A percentile compares a stretch with the other conserved stretches of the same genome.
phyloP scores from a whole-genome alignment of 2,797 vertebrate genomes.

The Sebastes oblongus region DNA sequence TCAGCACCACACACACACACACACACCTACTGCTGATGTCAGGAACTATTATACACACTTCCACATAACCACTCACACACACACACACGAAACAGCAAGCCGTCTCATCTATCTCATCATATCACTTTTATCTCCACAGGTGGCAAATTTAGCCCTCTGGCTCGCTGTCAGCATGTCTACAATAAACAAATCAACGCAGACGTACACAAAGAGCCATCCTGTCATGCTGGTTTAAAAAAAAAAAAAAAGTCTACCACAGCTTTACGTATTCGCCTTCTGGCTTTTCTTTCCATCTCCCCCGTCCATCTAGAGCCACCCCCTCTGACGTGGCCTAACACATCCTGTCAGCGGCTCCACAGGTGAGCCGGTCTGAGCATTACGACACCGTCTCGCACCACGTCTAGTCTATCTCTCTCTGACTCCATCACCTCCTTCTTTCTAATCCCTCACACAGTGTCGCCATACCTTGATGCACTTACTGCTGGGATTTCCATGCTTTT shows the following conservation, averaged over 20 bases:
- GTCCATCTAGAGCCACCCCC: slow-evolving; percentile 12
- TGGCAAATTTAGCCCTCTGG: slow-evolving; percentile 65
- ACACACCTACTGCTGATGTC: slow-evolving; percentile 67
- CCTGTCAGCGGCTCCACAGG: slow-evolving; percentile 67
- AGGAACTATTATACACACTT: slow-evolving; percentile 51
- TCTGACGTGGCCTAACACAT: slow-evolving; percentile 36
- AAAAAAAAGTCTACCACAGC: slow-evolving; percentile 9
- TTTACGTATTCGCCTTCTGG: slow-evolving; percentile 21
- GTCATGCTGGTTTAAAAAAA: slow-evolving; percentile 6
- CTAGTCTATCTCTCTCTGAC: not conserved
- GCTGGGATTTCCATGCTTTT: slow-evolving; percentile 14
- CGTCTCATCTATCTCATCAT: slow-evolving; percentile 56
- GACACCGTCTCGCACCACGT: slow-evolving; percentile 13
- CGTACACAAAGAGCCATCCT: slow-evolving; percentile 1
- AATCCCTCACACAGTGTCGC: not conserved
- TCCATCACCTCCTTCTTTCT: not conserved
- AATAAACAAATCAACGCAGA: slow-evolving; percentile 56
- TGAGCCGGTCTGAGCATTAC: slow-evolving; percentile 45
- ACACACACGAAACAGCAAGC: not conserved
- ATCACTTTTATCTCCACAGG: slow-evolving; percentile 75
- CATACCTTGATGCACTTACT: slow-evolving; percentile 12
- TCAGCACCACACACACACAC: slow-evolving; percentile 61
- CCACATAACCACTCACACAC: slow-evolving; percentile 11
- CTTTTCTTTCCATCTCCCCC: slow-evolving; percentile 15
- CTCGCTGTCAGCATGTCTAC: slow-evolving; percentile 60